phyloP scores from a whole-genome alignment of 1,140 invertebrate species.

The Cecropterus lyciades region DNA sequence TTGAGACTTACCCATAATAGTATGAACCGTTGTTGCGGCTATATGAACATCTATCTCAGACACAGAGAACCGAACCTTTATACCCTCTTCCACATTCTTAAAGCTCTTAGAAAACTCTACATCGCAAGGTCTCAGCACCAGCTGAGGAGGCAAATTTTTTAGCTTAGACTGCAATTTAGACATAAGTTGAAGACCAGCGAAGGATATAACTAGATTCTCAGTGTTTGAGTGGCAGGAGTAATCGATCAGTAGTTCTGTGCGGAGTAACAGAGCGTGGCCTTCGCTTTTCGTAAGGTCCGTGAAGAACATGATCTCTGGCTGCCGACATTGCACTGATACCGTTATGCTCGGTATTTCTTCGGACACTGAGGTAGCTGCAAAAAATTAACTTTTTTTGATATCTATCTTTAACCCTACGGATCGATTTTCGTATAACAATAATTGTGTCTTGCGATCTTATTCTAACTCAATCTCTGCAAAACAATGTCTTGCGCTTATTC shows the following conservation, averaged over 20 bases:
- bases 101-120: slow-evolving; percentile 88
- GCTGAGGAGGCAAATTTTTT: slow-evolving; percentile 82
- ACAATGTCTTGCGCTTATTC: too few relatives aligned
- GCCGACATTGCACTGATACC: slow-evolving; percentile 89
- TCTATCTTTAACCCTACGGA: too few relatives aligned
- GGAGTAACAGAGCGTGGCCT: slow-evolving; percentile 89
- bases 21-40: slow-evolving; percentile 90
- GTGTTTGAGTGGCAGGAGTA: slow-evolving; percentile 88
- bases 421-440: too few relatives aligned
- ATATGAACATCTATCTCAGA: slow-evolving; percentile 90
- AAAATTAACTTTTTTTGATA: slow-evolving; percentile 24
- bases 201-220: slow-evolving; percentile 87
- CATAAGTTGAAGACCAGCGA: slow-evolving; percentile 88
- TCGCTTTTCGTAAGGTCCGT: slow-evolving; percentile 88
- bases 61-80: slow-evolving; percentile 85
- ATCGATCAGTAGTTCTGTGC: slow-evolving; percentile 90
- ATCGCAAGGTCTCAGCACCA: slow-evolving; percentile 89
- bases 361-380: slow-evolving; percentile 62
- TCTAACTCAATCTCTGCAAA: too few relatives aligned
- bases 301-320: slow-evolving; percentile 92
- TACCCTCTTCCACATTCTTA: slow-evolving; percentile 86
- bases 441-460: too few relatives aligned
- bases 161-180: slow-evolving; percentile 83
- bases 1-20: slow-evolving; percentile 81
- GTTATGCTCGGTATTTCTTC: slow-evolving; percentile 85